A percentile compares a stretch with the other conserved stretches of the same genome.
phyloP scores from a whole-genome alignment of 1,140 invertebrate species.

The Goniozus legneri region DNA sequence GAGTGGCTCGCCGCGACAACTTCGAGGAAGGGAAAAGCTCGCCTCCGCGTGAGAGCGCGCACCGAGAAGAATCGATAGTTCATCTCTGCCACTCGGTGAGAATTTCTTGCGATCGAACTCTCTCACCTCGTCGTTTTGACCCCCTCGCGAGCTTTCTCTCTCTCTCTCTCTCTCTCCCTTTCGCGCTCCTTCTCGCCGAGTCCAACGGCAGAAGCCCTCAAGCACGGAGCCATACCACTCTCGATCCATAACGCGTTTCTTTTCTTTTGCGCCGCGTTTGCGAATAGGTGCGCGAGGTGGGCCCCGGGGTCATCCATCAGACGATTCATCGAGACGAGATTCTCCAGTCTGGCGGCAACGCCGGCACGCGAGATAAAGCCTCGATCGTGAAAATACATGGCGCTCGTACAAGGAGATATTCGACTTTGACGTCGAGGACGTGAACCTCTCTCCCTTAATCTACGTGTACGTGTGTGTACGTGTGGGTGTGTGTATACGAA shows the following conservation, averaged over 20 bases:
- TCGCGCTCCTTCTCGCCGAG: not conserved
- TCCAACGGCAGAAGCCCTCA: constrained; percentile 23
- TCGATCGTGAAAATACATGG: too few species aligned
- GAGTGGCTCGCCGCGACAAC: constrained; percentile 11
- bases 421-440: too few species aligned
- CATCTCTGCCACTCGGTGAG: constrained; percentile 21
- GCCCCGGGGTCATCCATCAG: constrained; percentile 33
- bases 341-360: too few species aligned
- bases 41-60: not conserved
- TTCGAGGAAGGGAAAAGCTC: not conserved
- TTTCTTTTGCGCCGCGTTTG: too few species aligned
- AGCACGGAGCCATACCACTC: too few species aligned
- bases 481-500: too few species aligned
- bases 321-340: constrained; percentile 26
- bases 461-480: too few species aligned
- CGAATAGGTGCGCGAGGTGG: too few species aligned
- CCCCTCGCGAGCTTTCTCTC: not conserved
- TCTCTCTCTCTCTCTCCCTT: not conserved
- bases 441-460: too few species aligned
- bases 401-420: too few species aligned
- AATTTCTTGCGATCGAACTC: constrained; percentile 32
- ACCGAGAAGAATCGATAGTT: constrained; percentile 27
- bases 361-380: too few species aligned
- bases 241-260: too few species aligned
- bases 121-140: constrained; percentile 29